phyloP scores from a whole-genome alignment of 2,113 vertebrate species.

The Oncorhynchus gorbuscha region DNA sequence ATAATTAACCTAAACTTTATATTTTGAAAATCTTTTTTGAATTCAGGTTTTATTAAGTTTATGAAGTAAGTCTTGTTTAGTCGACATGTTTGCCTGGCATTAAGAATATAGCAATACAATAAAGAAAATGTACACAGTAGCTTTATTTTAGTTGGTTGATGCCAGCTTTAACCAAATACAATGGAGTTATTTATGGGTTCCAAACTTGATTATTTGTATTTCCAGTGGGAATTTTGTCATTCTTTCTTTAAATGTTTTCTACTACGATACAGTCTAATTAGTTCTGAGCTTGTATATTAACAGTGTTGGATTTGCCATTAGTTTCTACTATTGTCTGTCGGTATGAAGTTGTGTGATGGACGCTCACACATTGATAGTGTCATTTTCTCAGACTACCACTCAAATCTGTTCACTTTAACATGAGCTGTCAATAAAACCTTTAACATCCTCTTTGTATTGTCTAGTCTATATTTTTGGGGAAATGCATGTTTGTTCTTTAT shows the following conservation, averaged over 20 bases:
- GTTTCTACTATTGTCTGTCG: background rate
- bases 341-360: background rate
- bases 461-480: background rate
- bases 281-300: background rate
- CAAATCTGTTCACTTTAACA: background rate
- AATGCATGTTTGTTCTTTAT: too few species aligned
- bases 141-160: background rate
- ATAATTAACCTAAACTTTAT: too few species aligned
- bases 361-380: background rate
- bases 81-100: too few species aligned
- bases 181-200: background rate
- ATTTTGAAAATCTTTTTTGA: too few species aligned
- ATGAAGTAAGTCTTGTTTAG: too few species aligned
- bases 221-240: background rate
- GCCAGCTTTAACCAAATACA: background rate
- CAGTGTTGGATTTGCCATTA: background rate
- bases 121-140: too few species aligned
- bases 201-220: background rate
- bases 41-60: too few species aligned
- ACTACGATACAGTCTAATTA: background rate
- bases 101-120: too few species aligned
- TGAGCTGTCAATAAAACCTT: background rate
- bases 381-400: background rate
- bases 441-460: background rate
- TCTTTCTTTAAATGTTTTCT: background rate